Evolutionary conservation across 1,140 invertebrate species (phyloP).

Genomic region (Polypedilum vanderplanki): DNA sequence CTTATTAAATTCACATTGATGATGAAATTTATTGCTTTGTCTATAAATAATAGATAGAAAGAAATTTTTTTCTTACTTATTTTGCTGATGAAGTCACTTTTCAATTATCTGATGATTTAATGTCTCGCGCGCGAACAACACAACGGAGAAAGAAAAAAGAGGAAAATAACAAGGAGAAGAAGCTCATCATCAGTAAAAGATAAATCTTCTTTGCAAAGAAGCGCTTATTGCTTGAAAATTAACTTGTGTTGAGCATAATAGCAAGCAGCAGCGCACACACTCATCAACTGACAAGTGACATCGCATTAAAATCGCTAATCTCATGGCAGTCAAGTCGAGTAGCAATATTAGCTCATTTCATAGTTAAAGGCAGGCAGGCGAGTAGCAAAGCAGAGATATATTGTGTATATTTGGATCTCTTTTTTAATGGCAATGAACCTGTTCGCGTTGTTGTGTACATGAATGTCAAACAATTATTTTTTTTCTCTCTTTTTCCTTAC

Average conservation of each 20-base stretch:
- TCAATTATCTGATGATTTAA: conserved; percentile 28
- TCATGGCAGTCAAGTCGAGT: not conserved
- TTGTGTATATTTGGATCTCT: not conserved
- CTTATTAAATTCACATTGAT: too few relatives aligned
- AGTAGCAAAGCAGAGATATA: not conserved
- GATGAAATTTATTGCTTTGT: too few relatives aligned
- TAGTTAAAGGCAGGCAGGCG: not conserved
- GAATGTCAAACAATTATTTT: conserved; percentile 23
- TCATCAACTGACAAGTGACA: conserved; percentile 28
- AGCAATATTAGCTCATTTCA: conserved; percentile 25
- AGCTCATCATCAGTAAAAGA: not conserved
- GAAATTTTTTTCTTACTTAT: not conserved
- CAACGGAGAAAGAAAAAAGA: not conserved
- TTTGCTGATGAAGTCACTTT: conserved; percentile 15
- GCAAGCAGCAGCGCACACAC: not conserved
- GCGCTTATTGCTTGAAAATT: too few relatives aligned
- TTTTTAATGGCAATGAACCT: conserved; percentile 16
- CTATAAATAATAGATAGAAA: too few relatives aligned
- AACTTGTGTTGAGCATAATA: not conserved
- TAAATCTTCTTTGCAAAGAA: not conserved
- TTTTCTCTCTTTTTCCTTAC: not conserved
- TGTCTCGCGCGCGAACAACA: not conserved
- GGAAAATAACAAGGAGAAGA: too few relatives aligned
- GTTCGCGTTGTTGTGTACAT: not conserved
- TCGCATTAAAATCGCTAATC: conserved; percentile 26